A percentile compares a stretch with the other conserved stretches of the same genome.
Evolutionary conservation across 2,113 vertebrate species (phyloP).

Genomic region (Gymnogyps californianus): DNA sequence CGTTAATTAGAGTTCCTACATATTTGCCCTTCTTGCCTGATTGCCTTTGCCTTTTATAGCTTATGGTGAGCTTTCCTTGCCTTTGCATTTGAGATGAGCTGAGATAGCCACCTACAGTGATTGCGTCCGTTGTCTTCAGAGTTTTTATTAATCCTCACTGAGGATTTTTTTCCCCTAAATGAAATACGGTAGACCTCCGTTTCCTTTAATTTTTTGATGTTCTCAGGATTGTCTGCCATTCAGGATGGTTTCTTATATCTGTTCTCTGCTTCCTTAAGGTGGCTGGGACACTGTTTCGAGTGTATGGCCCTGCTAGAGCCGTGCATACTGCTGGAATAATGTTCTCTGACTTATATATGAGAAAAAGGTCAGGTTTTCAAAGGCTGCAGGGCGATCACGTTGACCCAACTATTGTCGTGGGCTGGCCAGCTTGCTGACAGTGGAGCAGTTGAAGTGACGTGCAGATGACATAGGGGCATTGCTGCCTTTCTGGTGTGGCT

Average conservation of each 20-base stretch:
- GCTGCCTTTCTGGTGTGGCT: background rate
- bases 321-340: background rate
- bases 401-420: conserved; percentile 5
- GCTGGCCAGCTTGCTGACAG: conserved; percentile 5
- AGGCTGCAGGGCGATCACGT: conserved; percentile 23
- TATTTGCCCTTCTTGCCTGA: conserved; percentile 62
- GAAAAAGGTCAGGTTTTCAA: conserved; percentile 48
- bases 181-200: too few species aligned
- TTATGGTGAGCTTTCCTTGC: background rate
- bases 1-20: conserved; percentile 45
- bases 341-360: conserved; percentile 47
- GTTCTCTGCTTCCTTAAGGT: background rate
- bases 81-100: conserved; percentile 59
- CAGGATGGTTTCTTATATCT: background rate
- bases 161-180: background rate
- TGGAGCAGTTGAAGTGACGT: background rate
- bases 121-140: conserved; percentile 50
- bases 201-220: background rate
- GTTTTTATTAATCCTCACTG: conserved; percentile 37
- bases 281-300: background rate
- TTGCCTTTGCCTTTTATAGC: conserved; percentile 62
- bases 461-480: background rate
- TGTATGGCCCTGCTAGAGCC: background rate
- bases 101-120: conserved; percentile 54
- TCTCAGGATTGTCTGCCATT: background rate